phyloP scores from a whole-genome alignment of 2,113 vertebrate species.

The Nothobranchius furzeri region DNA sequence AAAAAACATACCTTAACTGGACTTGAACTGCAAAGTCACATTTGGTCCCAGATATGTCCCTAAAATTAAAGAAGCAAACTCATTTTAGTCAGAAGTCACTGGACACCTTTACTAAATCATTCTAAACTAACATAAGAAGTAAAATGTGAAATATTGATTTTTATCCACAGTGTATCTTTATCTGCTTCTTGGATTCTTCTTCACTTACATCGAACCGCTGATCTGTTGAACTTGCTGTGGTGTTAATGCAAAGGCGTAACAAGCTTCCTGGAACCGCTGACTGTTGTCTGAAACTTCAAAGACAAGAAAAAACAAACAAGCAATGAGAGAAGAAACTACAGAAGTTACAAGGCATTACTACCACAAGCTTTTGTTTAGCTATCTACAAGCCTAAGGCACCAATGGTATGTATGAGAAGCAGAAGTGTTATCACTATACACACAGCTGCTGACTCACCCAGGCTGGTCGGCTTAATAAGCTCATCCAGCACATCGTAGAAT shows the following conservation, averaged over 20 bases:
- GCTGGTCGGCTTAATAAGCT: slow-evolving; percentile 98
- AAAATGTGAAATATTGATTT: neutral
- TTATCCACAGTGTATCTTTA: neutral
- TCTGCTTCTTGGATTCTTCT: neutral
- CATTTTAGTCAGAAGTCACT: neutral
- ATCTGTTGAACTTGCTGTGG: slow-evolving; percentile 98
- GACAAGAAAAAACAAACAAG: slow-evolving; percentile 30
- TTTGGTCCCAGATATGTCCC: slow-evolving; percentile 99
- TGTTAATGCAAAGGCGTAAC: slow-evolving; percentile 96
- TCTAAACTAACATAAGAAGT: neutral
- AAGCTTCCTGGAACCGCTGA: slow-evolving; percentile 98
- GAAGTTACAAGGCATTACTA: neutral
- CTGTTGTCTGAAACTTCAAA: slow-evolving; percentile 91
- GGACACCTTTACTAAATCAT: neutral
- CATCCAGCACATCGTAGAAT: slow-evolving; percentile 96
- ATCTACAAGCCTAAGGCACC: neutral
- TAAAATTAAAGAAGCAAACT: slow-evolving; percentile 51
- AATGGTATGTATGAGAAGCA: neutral
- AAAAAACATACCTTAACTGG: slow-evolving; percentile 88
- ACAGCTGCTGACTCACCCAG: slow-evolving; percentile 83
- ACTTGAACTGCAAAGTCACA: slow-evolving; percentile 99
- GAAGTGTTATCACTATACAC: slow-evolving; percentile 5
- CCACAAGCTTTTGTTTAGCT: slow-evolving; percentile 1
- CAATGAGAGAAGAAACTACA: slow-evolving; percentile 10
- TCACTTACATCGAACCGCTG: slow-evolving; percentile 97